Percentiles rank a stretch among this genome's conserved stretches.
Evolutionary conservation across 2,888 invertebrate genomes (phyloP).

Genomic region (Ormyrus nitidulus): DNA sequence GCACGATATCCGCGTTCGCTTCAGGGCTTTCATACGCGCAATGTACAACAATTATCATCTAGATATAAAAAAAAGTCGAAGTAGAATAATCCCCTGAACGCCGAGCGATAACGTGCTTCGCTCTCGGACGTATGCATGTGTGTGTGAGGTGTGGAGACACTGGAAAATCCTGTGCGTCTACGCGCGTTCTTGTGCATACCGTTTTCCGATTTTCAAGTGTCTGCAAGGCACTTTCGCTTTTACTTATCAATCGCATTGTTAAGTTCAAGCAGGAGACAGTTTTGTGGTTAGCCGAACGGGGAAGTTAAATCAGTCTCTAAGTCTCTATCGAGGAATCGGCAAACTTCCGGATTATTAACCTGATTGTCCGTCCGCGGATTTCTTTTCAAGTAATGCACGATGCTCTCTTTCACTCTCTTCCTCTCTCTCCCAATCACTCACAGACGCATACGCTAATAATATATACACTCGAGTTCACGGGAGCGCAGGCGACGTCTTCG

Average conservation of each 20-base stretch:
- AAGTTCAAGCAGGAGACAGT: slow-evolving; percentile 28
- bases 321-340: slow-evolving; percentile 57
- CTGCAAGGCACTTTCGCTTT: slow-evolving; percentile 32
- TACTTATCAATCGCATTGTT: slow-evolving; percentile 7
- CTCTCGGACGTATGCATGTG: slow-evolving; percentile 3
- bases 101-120: slow-evolving; percentile 36
- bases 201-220: slow-evolving; percentile 35
- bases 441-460: slow-evolving; percentile 32
- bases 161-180: slow-evolving; percentile 22
- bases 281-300: slow-evolving; percentile 42
- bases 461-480: slow-evolving; percentile 47
- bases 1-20: slow-evolving; percentile 27
- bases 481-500: slow-evolving; percentile 33
- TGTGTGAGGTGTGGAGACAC: slow-evolving; percentile 10
- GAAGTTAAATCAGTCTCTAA: slow-evolving; percentile 57
- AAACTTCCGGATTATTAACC: slow-evolving; percentile 45
- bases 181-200: neutral
- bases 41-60: slow-evolving; percentile 37
- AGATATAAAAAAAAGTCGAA: slow-evolving; percentile 28
- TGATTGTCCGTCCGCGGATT: slow-evolving; percentile 53
- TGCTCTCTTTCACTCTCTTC: neutral
- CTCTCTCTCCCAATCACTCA: slow-evolving; percentile 20
- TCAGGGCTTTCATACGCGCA: slow-evolving; percentile 33
- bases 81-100: slow-evolving; percentile 30
- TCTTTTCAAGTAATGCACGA: slow-evolving; percentile 31